Base-by-base conservation (phyloP, 2,797 vertebrate genomes). In the Urophycis tenuis region DNA sequence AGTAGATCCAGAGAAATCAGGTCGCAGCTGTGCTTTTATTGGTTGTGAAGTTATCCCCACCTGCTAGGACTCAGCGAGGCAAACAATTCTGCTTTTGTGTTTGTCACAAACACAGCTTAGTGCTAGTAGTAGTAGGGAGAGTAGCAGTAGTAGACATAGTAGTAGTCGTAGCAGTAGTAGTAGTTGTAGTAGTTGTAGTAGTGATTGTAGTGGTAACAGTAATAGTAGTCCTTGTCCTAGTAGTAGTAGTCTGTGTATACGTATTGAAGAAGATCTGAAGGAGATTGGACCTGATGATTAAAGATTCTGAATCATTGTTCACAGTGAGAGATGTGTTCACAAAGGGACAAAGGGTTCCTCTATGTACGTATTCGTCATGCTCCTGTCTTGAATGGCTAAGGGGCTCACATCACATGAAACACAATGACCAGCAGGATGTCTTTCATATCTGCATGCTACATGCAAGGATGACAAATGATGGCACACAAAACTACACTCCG, bases 401-500 rank as follows among this genome's bases (percentile, higher is more conserved):
- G 49, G 0, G 49, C 15, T 49, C 41, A 49, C 41, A 49, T 49
- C 17, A 70, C 14, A 12, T 17, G 29, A 30, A 29, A 30, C 67
- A 25, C 25, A 12, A 29, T 70, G 29, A 3, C 14, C 67, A 70
- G 29, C 31, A 29, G 25, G 14, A 29, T 15, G 14, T 5, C 14
- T 72, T 71, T 30, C 19, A 33, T 72, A 31, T 22, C 19, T n/a
- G 71, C 71, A 35, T 22, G 67, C 30, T 31, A 30, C 67, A 29
- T 8, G 25, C 25, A 31, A 34, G 32, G 19, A 72, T 36, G 12
- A 72, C n/a, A 72, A 83, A 78, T 39, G 36, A 87, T 77, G 78
- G 75, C 70, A 72, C 64, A 81, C 80, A 80, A 81, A 49, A 67
- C 70, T 74, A 87, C 84, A 77, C 34, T 71, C 77, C 76, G 80